Evolutionary conservation across 2,888 invertebrate genomes (phyloP), one percentile per base, ranked within the genome.

Genomic region (Heteropelma amictum): DNA sequence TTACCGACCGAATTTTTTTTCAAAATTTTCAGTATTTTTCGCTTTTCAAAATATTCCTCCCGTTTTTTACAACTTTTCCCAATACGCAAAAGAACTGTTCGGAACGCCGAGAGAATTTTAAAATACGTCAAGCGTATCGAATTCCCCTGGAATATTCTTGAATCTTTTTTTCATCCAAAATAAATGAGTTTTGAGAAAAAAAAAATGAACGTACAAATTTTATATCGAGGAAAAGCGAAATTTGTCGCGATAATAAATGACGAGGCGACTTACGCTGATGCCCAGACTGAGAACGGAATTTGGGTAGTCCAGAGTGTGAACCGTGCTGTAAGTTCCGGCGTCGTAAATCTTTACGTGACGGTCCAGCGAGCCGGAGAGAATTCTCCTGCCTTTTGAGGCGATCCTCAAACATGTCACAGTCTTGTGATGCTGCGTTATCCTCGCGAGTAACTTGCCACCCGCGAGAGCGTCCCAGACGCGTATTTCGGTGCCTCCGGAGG

Each of bases 321-420:
- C 95, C 2, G 94, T 93, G 90, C 96, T 94, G 87, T 96, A 98
- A 1, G 94, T 94, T 28, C 94, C 92, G 28, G 96, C 92, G 87
- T 98, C 98, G 89, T 97, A 97, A 78, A 98, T 93, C 90, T 98
- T 98, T 0, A 98, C 95, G 90, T 97, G 97, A 77, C 96, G 93
- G 89, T 99, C 99, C 67, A 99, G 91, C 2, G 97, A 96, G 0
- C 95, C 97, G 0, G 98, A 97, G 81, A 98, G 89, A 17, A 99
- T 91, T 83, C 96, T 92, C 78, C 93, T 94, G 21, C 95, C 95
- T 84, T 95, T 93, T 45, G 94, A 95, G 21, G 96, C 96, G 75
- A 98, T 92, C 78, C 93, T 91, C 54, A 99, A 88, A 78, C 95
- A 95, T 0, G 98, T 99, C 0, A 99, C 94, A 0, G 98, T 97